These are phyloP conservation scores for Drymonia ruficornis DNA, from an alignment of 2,888 invertebrate species.

Conservation along the genomic window DNA sequence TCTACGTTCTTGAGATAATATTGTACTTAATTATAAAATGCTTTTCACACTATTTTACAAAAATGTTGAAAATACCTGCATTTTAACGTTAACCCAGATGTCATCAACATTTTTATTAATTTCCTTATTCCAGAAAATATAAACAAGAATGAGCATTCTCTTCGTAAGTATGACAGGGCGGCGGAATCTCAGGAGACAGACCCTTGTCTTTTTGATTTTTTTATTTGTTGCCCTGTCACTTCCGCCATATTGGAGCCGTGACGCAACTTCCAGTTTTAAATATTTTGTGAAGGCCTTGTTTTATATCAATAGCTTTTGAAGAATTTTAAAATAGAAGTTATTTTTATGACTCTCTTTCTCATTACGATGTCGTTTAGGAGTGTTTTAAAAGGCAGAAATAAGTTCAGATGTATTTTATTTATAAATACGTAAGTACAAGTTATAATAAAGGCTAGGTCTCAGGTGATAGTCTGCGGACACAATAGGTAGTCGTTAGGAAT, in stretches of 20 bases:
- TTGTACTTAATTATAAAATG: too few relatives aligned
- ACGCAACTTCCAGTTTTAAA: slow-evolving; percentile 24
- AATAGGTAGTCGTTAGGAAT: slow-evolving; percentile 52
- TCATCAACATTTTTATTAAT: slow-evolving; percentile 29
- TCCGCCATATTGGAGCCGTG: slow-evolving; percentile 12
- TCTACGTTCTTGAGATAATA: neutral
- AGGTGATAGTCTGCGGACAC: neutral
- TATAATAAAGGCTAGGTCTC: slow-evolving; percentile 6
- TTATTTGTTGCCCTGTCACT: slow-evolving; percentile 29
- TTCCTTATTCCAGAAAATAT: slow-evolving; percentile 11
- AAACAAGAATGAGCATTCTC: slow-evolving; percentile 16
- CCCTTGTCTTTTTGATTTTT: slow-evolving; percentile 41
- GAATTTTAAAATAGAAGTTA: too few relatives aligned
- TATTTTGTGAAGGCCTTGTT: slow-evolving; percentile 8
- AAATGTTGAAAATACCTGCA: slow-evolving; percentile 4
- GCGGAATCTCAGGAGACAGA: slow-evolving; percentile 22
- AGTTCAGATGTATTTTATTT: too few relatives aligned
- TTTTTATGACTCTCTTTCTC: too few relatives aligned
- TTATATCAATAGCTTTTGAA: neutral
- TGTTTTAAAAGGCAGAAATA: too few relatives aligned
- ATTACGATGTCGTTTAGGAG: too few relatives aligned
- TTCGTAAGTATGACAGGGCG: slow-evolving; percentile 16
- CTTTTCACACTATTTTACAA: neutral
- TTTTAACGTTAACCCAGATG: neutral
- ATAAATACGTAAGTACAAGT: too few relatives aligned